phyloP scores from a whole-genome alignment of 2,113 vertebrate species.

The Galeopterus variegatus region DNA sequence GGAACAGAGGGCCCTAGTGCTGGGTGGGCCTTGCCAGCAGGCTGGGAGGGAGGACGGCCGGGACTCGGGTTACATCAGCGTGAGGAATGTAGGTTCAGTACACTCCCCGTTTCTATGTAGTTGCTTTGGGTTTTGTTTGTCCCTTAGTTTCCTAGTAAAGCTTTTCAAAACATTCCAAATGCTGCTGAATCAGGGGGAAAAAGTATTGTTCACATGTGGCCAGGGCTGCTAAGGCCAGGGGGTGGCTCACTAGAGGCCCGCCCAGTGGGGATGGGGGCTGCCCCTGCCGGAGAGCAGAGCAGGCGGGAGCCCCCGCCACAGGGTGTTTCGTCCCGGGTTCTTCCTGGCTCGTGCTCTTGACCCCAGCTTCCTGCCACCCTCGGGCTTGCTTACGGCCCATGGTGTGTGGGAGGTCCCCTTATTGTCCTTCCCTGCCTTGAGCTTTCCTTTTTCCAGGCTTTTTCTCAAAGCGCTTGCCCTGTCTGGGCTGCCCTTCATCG shows the following conservation, averaged over 20 bases:
- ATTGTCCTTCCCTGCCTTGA: background rate
- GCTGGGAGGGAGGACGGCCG: background rate
- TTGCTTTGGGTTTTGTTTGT: conserved; percentile 52
- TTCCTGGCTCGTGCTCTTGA: background rate
- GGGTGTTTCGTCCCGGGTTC: background rate
- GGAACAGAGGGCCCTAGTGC: background rate
- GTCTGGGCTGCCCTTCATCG: background rate
- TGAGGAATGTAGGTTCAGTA: background rate
- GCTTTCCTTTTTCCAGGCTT: background rate
- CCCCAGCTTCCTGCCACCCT: background rate
- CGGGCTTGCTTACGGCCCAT: fast-evolving
- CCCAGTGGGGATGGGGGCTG: fast-evolving
- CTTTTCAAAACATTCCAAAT: conserved; percentile 55
- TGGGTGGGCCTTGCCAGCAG: background rate
- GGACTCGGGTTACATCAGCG: background rate
- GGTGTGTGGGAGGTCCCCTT: fast-evolving
- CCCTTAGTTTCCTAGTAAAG: conserved; percentile 66
- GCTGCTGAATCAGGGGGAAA: background rate
- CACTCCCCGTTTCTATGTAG: background rate
- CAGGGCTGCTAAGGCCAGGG: background rate
- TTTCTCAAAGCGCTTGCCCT: background rate
- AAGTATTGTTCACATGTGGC: background rate
- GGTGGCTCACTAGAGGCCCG: background rate
- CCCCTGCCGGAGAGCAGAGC: background rate
- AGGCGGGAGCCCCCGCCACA: fast-evolving